Conservation (phyloP, 2,888 invertebrate genomes). For the Agelastica alni region DNA sequence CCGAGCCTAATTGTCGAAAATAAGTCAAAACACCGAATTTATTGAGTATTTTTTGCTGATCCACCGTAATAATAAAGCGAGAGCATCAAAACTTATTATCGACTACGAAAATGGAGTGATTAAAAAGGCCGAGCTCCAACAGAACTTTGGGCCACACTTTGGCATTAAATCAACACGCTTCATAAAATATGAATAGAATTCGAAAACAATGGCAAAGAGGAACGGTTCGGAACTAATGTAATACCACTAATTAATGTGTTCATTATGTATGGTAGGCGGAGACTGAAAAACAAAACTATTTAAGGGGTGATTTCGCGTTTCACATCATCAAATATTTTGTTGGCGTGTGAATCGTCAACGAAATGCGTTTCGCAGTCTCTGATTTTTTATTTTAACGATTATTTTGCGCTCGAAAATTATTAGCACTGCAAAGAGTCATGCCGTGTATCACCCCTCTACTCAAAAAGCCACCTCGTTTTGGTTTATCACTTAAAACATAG, state of each 20-base stretch:
- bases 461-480: too few relatives aligned
- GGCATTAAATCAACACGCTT: conserved; percentile 5
- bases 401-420: too few relatives aligned
- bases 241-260: not conserved
- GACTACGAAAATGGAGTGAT: conserved; percentile 3
- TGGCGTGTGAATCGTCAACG: too few relatives aligned
- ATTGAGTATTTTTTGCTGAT: too few relatives aligned
- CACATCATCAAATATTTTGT: too few relatives aligned
- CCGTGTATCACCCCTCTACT: too few relatives aligned
- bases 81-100: not conserved
- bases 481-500: too few relatives aligned
- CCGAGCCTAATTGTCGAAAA: too few relatives aligned
- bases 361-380: too few relatives aligned
- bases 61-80: not conserved
- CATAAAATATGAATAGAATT: conserved; percentile 7
- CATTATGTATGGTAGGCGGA: not conserved
- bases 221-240: not conserved
- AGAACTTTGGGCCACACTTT: not conserved
- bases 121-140: conserved; percentile 1
- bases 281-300: not conserved
- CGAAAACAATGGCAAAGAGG: conserved; percentile 2
- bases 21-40: too few relatives aligned
- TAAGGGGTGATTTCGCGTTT: not conserved
- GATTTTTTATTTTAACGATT: too few relatives aligned
- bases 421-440: too few relatives aligned